Conservation (phyloP, 2,113 vertebrate species). For the Python bivittatus region DNA sequence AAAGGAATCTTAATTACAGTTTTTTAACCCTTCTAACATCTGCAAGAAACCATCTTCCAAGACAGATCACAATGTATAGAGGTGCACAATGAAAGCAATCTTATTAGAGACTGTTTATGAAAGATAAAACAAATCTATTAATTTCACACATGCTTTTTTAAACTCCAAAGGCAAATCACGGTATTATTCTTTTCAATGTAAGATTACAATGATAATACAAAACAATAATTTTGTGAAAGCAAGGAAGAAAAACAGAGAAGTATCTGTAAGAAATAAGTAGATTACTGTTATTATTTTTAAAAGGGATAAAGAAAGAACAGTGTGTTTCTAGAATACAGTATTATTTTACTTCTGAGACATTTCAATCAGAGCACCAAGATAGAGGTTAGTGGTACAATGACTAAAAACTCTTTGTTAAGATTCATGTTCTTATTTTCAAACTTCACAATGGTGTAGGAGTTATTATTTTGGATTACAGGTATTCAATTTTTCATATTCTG, state of each 20-base stretch:
- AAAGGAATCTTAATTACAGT: constrained; percentile 3
- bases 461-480: background rate
- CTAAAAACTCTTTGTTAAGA: background rate
- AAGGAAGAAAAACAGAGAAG: constrained; percentile 6
- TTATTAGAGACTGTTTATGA: constrained; percentile 3
- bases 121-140: constrained; percentile 21
- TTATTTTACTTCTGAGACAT: constrained; percentile 17
- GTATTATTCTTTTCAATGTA: background rate
- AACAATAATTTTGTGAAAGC: background rate
- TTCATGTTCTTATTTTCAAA: constrained; percentile 5
- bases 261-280: background rate
- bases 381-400: background rate
- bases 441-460: background rate
- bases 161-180: constrained; percentile 10
- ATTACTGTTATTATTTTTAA: background rate
- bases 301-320: background rate
- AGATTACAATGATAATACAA: constrained; percentile 19
- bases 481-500: background rate
- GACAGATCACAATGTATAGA: background rate
- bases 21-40: background rate
- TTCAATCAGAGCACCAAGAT: constrained; percentile 28
- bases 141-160: constrained; percentile 9
- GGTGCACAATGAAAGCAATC: constrained; percentile 8
- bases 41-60: constrained; percentile 9
- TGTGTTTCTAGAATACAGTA: background rate